Evolutionary conservation across 2,797 vertebrate genomes (phyloP).

Genomic region (Rhinogobio ventralis): DNA sequence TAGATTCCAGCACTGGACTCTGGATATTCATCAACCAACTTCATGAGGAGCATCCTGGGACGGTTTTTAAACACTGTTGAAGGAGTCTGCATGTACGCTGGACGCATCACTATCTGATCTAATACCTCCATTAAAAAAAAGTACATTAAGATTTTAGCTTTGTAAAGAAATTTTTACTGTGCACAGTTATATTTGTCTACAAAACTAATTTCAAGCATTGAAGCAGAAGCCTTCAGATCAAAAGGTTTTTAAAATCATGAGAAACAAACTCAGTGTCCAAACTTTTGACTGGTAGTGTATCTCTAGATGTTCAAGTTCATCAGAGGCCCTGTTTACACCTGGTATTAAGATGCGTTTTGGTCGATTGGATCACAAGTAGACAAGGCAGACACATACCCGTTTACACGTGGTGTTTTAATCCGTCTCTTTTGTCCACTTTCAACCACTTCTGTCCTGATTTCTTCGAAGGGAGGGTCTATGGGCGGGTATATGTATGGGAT

Average conservation of each 20-base stretch:
- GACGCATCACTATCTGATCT: neutral
- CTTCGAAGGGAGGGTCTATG: neutral
- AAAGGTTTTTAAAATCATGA: neutral
- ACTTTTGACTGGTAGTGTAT: conserved; percentile 26
- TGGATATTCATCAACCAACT: neutral
- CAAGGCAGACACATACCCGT: too few relatives aligned
- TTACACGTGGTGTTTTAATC: neutral
- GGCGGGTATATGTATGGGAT: too few relatives aligned
- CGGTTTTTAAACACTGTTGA: neutral
- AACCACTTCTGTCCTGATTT: neutral
- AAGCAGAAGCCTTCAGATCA: neutral
- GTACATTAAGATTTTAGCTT: neutral
- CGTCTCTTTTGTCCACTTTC: neutral
- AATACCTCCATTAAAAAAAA: neutral
- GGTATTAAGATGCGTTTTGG: neutral
- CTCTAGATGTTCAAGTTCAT: neutral
- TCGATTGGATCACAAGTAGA: too few relatives aligned
- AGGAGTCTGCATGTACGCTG: neutral
- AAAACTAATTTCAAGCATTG: neutral
- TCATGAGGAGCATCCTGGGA: neutral
- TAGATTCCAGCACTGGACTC: conserved; percentile 2
- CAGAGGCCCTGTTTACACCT: neutral
- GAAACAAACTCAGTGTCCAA: neutral
- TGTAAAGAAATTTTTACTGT: neutral
- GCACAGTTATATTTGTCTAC: neutral